Evolutionary conservation across 2,113 vertebrate genomes (phyloP).

Genomic region (Ctenodactylus gundi): DNA sequence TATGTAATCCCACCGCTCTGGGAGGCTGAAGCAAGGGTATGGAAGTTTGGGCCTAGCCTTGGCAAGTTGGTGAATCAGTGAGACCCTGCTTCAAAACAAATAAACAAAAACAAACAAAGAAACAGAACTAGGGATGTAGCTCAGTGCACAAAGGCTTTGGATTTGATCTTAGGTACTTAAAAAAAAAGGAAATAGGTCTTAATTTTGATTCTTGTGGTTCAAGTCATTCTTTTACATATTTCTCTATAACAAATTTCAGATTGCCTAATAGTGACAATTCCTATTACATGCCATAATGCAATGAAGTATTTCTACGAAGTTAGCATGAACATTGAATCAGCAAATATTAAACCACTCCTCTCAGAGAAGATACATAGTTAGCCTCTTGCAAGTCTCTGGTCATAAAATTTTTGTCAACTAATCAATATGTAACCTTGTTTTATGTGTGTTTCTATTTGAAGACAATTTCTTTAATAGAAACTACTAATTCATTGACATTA

Average conservation of each 20-base stretch:
- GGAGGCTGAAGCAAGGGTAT: neutral
- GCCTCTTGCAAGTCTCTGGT: neutral
- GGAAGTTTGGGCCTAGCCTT: neutral
- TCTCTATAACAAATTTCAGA: neutral
- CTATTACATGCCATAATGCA: neutral
- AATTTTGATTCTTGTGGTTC: neutral
- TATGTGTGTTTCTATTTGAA: neutral
- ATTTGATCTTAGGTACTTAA: too few relatives aligned
- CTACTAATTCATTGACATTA: neutral
- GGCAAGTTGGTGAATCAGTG: neutral
- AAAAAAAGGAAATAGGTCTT: neutral
- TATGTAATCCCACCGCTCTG: neutral
- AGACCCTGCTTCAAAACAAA: neutral
- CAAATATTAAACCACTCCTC: neutral
- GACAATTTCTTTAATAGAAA: neutral
- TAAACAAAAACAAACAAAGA: too few relatives aligned
- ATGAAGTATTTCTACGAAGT: neutral
- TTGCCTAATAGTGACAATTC: neutral
- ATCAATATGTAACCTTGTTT: neutral
- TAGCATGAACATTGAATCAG: neutral
- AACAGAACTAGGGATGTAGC: too few relatives aligned
- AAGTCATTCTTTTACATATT: conserved; percentile 3
- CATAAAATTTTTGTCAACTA: neutral
- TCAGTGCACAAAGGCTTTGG: neutral
- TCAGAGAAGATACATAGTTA: neutral